Evolutionary conservation across 1,140 invertebrate species (phyloP).

Genomic region (Psilanteris sp.): DNA sequence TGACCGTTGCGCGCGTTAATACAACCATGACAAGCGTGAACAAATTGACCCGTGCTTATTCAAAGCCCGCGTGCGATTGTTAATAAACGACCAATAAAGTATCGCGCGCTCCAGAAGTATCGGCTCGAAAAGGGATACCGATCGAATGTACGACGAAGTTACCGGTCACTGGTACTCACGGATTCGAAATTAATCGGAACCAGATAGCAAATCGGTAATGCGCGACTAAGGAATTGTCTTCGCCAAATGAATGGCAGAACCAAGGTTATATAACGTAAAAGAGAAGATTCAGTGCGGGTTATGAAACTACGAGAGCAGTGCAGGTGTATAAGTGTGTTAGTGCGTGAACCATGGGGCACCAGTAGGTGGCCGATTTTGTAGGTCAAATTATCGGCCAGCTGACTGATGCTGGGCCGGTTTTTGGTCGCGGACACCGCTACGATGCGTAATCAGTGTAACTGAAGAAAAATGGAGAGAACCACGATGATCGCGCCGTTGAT

Average conservation of each 20-base stretch:
- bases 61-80: slow-evolving; percentile 22
- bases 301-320: slow-evolving; percentile 3
- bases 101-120: too few relatives aligned
- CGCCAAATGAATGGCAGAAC: background rate
- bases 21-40: slow-evolving; percentile 59
- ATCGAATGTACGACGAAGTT: too few relatives aligned
- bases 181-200: too few relatives aligned
- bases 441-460: slow-evolving; percentile 21
- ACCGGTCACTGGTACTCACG: too few relatives aligned
- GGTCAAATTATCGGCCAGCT: too few relatives aligned
- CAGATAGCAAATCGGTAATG: too few relatives aligned
- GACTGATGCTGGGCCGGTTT: too few relatives aligned
- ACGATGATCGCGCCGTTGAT: slow-evolving; percentile 59
- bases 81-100: too few relatives aligned
- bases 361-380: background rate
- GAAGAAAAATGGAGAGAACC: slow-evolving; percentile 40
- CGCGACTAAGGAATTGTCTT: too few relatives aligned
- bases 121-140: too few relatives aligned
- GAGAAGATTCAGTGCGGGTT: background rate
- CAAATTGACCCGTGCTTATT: slow-evolving; percentile 20
- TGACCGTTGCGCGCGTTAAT: slow-evolving; percentile 60
- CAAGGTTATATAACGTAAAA: background rate
- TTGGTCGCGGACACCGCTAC: slow-evolving; percentile 6
- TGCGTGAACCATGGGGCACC: background rate
- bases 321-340: slow-evolving; percentile 28